Percentiles rank a stretch among this genome's conserved stretches.
These are phyloP conservation scores for Lasioglossum figueresi DNA, from an alignment of 2,888 invertebrate species.

Conservation along the genomic window DNA sequence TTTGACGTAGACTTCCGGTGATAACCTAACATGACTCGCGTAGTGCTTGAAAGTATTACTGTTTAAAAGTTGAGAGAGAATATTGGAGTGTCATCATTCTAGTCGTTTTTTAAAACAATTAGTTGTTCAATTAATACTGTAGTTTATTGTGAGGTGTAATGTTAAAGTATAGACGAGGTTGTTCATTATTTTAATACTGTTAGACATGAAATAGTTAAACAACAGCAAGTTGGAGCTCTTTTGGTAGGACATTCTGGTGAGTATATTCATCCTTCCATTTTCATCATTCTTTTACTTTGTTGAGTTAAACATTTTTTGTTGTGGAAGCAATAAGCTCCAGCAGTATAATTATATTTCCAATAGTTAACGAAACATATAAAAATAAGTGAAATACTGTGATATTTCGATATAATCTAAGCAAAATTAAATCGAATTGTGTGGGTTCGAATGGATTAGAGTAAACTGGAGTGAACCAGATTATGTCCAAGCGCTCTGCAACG, in stretches of 20 bases:
- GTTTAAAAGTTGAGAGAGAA: too few species aligned
- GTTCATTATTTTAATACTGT: not conserved
- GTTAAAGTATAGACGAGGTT: not conserved
- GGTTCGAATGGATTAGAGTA: not conserved
- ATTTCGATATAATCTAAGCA: not conserved
- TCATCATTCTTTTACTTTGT: not conserved
- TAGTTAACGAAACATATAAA: not conserved
- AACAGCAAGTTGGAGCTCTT: not conserved
- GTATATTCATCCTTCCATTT: not conserved
- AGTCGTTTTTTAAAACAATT: not conserved
- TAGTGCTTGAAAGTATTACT: too few species aligned
- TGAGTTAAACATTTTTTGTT: not conserved
- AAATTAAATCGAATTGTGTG: conserved; percentile 5
- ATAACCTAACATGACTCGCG: too few species aligned
- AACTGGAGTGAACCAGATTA: not conserved
- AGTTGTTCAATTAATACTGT: not conserved
- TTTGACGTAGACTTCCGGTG: too few species aligned
- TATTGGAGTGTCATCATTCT: not conserved
- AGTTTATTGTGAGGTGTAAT: not conserved
- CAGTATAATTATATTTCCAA: not conserved
- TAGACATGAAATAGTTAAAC: not conserved
- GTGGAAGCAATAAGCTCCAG: not conserved
- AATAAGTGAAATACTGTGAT: not conserved
- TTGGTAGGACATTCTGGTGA: not conserved
- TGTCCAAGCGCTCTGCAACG: conserved; percentile 1